Percentiles rank a stretch among this genome's conserved stretches.
Conservation (phyloP, 2,888 invertebrate genomes). For the Amiota mariae region DNA sequence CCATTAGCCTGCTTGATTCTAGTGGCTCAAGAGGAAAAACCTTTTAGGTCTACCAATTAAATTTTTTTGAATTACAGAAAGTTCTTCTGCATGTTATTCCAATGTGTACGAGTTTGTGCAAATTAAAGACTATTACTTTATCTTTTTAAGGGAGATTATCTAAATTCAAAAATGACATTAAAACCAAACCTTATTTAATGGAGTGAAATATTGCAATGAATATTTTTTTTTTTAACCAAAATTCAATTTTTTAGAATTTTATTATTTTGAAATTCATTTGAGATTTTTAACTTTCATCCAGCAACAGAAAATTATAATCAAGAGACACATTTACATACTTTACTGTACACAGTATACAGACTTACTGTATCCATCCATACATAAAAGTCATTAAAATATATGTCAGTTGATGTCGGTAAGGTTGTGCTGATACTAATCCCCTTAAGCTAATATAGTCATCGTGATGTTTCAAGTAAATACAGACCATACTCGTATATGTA, state of each 20-base stretch:
- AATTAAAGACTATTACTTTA: too few relatives aligned
- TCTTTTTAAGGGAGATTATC: too few relatives aligned
- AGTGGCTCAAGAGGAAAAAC: too few relatives aligned
- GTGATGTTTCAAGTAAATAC: conserved; percentile 23
- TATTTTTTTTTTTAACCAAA: too few relatives aligned
- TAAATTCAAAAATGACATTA: too few relatives aligned
- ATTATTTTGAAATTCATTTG: background rate
- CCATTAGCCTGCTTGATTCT: too few relatives aligned
- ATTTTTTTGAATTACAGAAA: too few relatives aligned
- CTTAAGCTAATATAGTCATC: conserved; percentile 45
- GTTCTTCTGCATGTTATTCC: too few relatives aligned
- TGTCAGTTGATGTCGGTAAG: background rate
- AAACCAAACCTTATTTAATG: too few relatives aligned
- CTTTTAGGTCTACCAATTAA: too few relatives aligned
- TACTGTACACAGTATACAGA: background rate
- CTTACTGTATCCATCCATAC: background rate
- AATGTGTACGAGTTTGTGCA: too few relatives aligned
- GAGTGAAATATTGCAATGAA: too few relatives aligned
- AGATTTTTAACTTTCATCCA: background rate
- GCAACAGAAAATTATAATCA: background rate
- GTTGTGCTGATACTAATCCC: conserved; percentile 43
- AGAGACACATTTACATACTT: background rate
- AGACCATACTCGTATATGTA: background rate
- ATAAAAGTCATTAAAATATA: background rate
- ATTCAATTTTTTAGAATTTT: background rate